These are phyloP conservation scores for Taenaris catops DNA, from an alignment of 2,888 invertebrate species.

Conservation along the genomic window DNA sequence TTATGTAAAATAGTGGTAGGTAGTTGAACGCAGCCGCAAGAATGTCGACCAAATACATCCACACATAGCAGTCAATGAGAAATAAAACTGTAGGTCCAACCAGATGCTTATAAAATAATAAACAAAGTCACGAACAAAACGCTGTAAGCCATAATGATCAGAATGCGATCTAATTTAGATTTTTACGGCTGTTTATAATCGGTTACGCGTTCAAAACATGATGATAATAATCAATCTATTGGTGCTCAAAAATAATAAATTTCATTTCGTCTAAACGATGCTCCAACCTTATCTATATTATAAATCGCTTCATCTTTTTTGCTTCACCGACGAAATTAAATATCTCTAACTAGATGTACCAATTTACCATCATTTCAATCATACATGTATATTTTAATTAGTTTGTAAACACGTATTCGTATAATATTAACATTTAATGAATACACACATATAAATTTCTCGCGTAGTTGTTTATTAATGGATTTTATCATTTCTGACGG, in stretches of 20 bases:
- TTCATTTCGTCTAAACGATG: conserved; percentile 19
- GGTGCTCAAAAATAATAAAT: conserved; percentile 16
- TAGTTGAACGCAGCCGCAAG: neutral
- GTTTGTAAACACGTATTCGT: conserved; percentile 8
- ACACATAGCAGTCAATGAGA: too few species aligned
- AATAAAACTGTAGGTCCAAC: too few species aligned
- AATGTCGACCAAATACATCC: too few species aligned
- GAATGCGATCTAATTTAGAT: conserved; percentile 26
- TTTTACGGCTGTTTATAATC: conserved; percentile 40
- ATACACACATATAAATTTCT: conserved; percentile 1
- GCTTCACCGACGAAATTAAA: conserved; percentile 12
- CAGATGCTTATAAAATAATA: too few species aligned
- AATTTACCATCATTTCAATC: conserved; percentile 16
- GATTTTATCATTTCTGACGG: conserved; percentile 1
- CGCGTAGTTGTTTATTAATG: neutral
- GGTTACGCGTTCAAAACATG: conserved; percentile 16
- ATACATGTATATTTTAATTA: conserved; percentile 14
- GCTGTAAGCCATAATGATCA: conserved; percentile 4
- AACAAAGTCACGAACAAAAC: conserved; percentile 8
- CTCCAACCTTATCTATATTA: conserved; percentile 16
- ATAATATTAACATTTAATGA: conserved; percentile 10
- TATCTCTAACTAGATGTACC: conserved; percentile 13
- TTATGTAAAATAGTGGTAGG: neutral
- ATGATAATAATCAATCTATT: conserved; percentile 15
- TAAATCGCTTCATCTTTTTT: conserved; percentile 19